Base-by-base conservation (phyloP, 2,888 invertebrate species). In the Coronaproctus castanopsis region DNA sequence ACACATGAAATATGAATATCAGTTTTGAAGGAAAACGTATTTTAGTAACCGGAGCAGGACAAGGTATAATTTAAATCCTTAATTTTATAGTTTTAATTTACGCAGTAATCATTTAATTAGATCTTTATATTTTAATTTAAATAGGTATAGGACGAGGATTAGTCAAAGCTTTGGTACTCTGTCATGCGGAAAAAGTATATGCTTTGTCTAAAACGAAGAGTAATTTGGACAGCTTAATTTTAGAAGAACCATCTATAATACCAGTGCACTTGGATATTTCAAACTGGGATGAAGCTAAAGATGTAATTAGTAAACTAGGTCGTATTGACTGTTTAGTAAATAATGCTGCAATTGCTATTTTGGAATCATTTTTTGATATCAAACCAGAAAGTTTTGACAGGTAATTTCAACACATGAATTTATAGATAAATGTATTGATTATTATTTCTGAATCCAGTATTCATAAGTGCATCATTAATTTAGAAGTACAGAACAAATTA, bases 321-420 rank as follows among this genome's bases (percentile, higher is more conserved):
- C 75, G 75, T 61, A 78, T 91, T 64, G 85, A 93, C 72, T 78
- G 87, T 2, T 71, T 93, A 24, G 89, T 93, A 0, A 93, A 93
- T 68, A 93, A 92, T 76, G 93, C 92, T 1, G 93, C 82, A 1
- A 72, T 84, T 22, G 83, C 83, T 2, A 70, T 76, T 51, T 75
- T 85, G 23, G 80, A 80, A 65, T 78, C 85, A 0, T 83, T 93
- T 67, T 72, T 82, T 0, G 78, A 83, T 50, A 74, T 82, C 24
- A 77, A 78, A 2, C 77, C 82, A 60, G 75, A 81, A 57, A 79
- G 80, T 64, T 78, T 85, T 68, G 87, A 92, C 70, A 76, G 74
- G 83, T 83, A 76, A 74, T n/a, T n/a, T n/a, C n/a, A n/a, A n/a
- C n/a, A n/a, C n/a, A n/a, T n/a, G n/a, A n/a, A n/a, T n/a, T n/a